Base-by-base conservation (phyloP, 2,888 invertebrate species). In the Rutpela maculata region DNA sequence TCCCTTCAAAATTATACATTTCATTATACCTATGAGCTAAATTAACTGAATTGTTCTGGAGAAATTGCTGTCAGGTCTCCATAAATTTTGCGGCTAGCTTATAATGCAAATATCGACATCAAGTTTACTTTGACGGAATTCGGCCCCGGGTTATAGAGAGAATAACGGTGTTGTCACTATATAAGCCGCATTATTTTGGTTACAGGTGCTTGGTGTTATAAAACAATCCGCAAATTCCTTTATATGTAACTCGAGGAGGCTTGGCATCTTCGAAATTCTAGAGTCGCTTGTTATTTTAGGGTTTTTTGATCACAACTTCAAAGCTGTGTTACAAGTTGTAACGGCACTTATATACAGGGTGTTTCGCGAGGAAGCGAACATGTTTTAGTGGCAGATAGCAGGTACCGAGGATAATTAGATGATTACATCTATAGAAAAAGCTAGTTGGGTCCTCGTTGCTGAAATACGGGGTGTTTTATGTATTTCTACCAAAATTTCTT, bases 131-230 rank as follows among this genome's bases (percentile, higher is more conserved):
- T 15, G 12, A 0, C n/a, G 12, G 50, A 50, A 50, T n/a, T 50
- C 5, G 50, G 6, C 50, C n/a, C 15, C 50, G 50, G 50, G 50
- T 50, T 50, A 50, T n/a, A 50, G 15, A 50, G 50, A 50, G 50
- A 50, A 50, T 50, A 50, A 50, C 50, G 50, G 50, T 50, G 50
- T 50, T n/a, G 50, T 50, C 15, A n/a, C n/a, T 50, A 50, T 50
- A 50, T n/a, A 50, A 15, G 50, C 50, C 50, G n/a, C 50, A 50
- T n/a, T 50, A 50, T 50, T 50, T 50, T 50, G 50, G n/a, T 50
- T 50, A 50, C 50, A 50, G 50, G 50, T 50, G 50, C 50, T 2
- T 3, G n/a, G n/a, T n/a, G 50, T 50, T 50, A 43, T 43, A 50
- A 50, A 50, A 50, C 50, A 50, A 5, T 50, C 6, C n/a, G 15